Base-by-base conservation (phyloP, 2,888 invertebrate species). In the Baronia brevicornis region DNA sequence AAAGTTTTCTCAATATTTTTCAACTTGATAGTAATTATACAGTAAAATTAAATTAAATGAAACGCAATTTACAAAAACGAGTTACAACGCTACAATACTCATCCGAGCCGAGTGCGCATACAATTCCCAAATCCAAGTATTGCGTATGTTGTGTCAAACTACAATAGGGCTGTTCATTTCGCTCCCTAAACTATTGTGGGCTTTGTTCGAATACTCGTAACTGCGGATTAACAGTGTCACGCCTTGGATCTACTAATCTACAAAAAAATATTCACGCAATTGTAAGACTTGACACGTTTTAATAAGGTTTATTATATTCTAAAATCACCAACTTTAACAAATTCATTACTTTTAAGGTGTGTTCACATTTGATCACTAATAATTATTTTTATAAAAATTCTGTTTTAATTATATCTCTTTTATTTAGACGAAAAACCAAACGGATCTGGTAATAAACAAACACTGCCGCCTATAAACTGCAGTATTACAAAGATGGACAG, bases 151-250 rank as follows among this genome's bases (percentile, higher is more conserved):
- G 47, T 52, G 52, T 46, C 50, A 46, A 39, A 43, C 28, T 43
- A 65, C 65, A 71, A 71, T 55, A 45, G 59, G 35, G 52, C 46
- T 62, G 62, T 60, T 59, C 68, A 64, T 54, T 68, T 68, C 50
- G 49, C 52, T 46, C 54, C 48, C 56, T 41, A 33, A 43, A 39
- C 54, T 23, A 50, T 56, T 57, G 51, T 46, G 27, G 28, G 36
- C 41, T 44, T 69, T 65, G 65, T 67, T 46, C 46, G 36, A 35
- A 55, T 57, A 49, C 62, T 68, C 68, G 67, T 73, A 70, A 73
- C 66, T 58, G 54, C 50, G 77, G 75, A 77, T 78, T 75, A 74
- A 67, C 60, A 56, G 47, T 46, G 70, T 66, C 61, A 66, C 65
- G 73, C 72, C 64, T 63, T 53, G 53, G 58, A 60, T 42, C 14